Base-by-base conservation (phyloP, 2,888 invertebrate genomes). In the Orthosia gothica region DNA sequence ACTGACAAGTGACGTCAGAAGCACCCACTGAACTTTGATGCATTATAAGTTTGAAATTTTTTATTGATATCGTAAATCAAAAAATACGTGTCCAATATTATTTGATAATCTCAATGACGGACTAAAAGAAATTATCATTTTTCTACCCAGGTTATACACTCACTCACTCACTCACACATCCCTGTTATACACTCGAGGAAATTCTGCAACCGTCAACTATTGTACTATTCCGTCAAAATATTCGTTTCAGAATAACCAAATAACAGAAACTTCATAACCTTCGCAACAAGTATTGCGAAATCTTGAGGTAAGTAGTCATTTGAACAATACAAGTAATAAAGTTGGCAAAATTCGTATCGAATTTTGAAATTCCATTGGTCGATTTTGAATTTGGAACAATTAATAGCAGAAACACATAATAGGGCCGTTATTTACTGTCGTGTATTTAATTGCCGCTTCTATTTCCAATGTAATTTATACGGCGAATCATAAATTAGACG, bases 401-500 rank as follows among this genome's bases (percentile, higher is more conserved):
- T 87, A 90, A 91, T 89, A 88, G 79, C 87, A 85, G 87, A 84
- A 87, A 88, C 87, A 83, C 82, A 89, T 89, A 90, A 89, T 88
- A 88, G 86, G 86, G 79, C 63, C 81, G 83, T 89, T 90, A 92
- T 93, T 92, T 91, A 92, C 88, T 79, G 89, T 89, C 85, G 84
- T 87, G 85, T 87, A 89, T 91, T 91, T 91, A 92, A 92, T 91
- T 90, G 91, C 88, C 76, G 85, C 81, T 91, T 91, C 91, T 91
- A 92, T 91, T 92, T 91, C 87, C 91, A 90, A 91, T 89, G 89
- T 91, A 92, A 93, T 93, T 93, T 91, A 93, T 92, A 91, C 85
- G 82, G 78, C 83, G 70, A 78, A 85, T 85, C 87, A 91, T 92
- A 92, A 88, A 94, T 93, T 93, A 92, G 93, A 86, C 82, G 87